phyloP scores from a whole-genome alignment of 1,140 invertebrate species.

The Ylistrum balloti region DNA sequence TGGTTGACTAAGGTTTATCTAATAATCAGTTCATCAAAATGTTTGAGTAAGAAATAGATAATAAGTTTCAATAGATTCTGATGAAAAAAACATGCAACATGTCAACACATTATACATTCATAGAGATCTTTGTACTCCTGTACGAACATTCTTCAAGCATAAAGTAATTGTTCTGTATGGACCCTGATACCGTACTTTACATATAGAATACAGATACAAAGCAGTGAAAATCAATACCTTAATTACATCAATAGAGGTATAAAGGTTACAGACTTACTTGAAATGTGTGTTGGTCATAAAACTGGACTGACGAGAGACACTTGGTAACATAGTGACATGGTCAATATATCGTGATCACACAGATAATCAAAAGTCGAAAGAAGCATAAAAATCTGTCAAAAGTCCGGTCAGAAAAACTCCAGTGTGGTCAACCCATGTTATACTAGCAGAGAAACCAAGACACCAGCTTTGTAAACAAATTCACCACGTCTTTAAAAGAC shows the following conservation, averaged over 20 bases:
- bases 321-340: constrained; percentile 29
- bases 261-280: neutral
- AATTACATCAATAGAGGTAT: neutral
- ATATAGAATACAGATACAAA: too few species aligned
- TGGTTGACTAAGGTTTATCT: too few species aligned
- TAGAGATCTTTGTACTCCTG: too few species aligned
- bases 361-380: neutral
- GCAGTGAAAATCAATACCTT: neutral
- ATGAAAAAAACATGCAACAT: too few species aligned
- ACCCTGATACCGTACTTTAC: too few species aligned
- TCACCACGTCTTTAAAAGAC: neutral
- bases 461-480: neutral
- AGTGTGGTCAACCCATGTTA: neutral
- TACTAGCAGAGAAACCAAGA: neutral
- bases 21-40: too few species aligned
- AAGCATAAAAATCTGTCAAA: neutral
- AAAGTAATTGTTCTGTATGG: too few species aligned
- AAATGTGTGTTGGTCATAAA: neutral
- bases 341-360: neutral
- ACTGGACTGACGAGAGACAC: neutral
- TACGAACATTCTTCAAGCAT: too few species aligned
- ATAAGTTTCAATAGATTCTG: too few species aligned
- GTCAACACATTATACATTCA: too few species aligned
- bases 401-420: neutral
- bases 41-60: too few species aligned